Evolutionary conservation across 1,140 invertebrate genomes (phyloP), one percentile per base, ranked within the genome.

Genomic region (Apis dorsata): DNA sequence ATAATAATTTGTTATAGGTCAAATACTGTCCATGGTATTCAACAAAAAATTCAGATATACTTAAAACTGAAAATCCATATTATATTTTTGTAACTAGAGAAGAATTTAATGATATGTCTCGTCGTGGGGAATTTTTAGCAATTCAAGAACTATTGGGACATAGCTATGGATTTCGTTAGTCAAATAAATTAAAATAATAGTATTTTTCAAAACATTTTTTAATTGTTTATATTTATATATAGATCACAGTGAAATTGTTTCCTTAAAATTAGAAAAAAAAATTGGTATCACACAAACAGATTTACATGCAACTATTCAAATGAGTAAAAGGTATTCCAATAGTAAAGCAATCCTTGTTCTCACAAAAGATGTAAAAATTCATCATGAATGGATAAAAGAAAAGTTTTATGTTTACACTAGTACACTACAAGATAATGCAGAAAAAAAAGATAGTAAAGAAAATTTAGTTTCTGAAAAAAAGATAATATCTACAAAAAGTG

Each of bases 121-220:
- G 88, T 15, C 66, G 68, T 28, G 89, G 91, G 53, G 90, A 92
- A 72, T 92, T 92, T 83, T 77, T 91, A 55, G 88, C 90, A 7
- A 86, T 91, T 44, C 85, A 90, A 79, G 91, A 92, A 65, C 12
- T 87, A 21, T 60, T 92, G 34, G 91, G 91, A 15, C 44, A 92
- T 44, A 91, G 85, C 72, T 92, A 92, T 81, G 91, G 91, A 78
- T 91, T 92, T 79, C 91, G 91, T 92, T 75, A 90, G 90, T 87
- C 13, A 7, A 13, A 68, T 69, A 24, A 15, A 51, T 75, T 65
- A 17, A 19, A 49, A 55, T 19, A 34, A 57, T 5, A 49, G 34
- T 62, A 62, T n/a, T 19, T 57, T 12, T 34, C 19, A 13, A 74
- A 17, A 13, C 34, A 7, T 57, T 77, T 60, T 13, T 51, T 51